Evolutionary conservation across 1,140 invertebrate species (phyloP).

Genomic region (Atta cephalotes): DNA sequence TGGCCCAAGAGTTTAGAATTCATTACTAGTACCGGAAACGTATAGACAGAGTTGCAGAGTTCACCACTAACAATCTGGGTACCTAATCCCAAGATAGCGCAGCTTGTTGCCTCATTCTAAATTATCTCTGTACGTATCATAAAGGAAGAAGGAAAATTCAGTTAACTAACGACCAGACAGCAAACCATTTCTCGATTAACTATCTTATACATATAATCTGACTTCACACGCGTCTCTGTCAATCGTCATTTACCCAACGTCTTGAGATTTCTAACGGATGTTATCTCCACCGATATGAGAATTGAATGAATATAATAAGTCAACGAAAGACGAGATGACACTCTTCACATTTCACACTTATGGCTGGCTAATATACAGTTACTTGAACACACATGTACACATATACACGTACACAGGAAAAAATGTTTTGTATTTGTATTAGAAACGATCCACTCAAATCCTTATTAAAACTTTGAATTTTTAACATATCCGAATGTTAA

Average conservation of each 20-base stretch:
- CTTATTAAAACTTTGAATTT: too few relatives aligned
- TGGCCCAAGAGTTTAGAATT: slow-evolving; percentile 57
- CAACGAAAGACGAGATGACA: slow-evolving; percentile 9
- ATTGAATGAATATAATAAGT: slow-evolving; percentile 29
- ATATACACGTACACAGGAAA: too few relatives aligned
- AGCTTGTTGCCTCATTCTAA: background rate
- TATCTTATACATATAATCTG: background rate
- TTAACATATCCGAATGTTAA: too few relatives aligned
- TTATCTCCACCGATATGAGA: background rate
- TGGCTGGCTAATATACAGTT: slow-evolving; percentile 25
- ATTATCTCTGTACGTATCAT: slow-evolving; percentile 9
- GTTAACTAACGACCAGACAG: slow-evolving; percentile 12
- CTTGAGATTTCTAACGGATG: slow-evolving; percentile 41
- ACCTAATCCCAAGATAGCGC: slow-evolving; percentile 32
- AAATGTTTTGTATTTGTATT: too few relatives aligned
- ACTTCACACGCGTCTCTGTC: background rate
- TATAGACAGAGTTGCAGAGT: slow-evolving; percentile 6
- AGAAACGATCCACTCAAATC: too few relatives aligned
- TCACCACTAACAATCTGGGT: background rate
- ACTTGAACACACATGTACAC: background rate
- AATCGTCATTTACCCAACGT: background rate
- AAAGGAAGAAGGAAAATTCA: slow-evolving; percentile 29
- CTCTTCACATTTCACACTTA: slow-evolving; percentile 14
- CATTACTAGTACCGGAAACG: slow-evolving; percentile 52
- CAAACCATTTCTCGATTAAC: slow-evolving; percentile 40